Percentiles rank a stretch among this genome's conserved stretches.
Evolutionary conservation across 2,113 vertebrate species (phyloP).

Genomic region (Nannobrachium achirus): DNA sequence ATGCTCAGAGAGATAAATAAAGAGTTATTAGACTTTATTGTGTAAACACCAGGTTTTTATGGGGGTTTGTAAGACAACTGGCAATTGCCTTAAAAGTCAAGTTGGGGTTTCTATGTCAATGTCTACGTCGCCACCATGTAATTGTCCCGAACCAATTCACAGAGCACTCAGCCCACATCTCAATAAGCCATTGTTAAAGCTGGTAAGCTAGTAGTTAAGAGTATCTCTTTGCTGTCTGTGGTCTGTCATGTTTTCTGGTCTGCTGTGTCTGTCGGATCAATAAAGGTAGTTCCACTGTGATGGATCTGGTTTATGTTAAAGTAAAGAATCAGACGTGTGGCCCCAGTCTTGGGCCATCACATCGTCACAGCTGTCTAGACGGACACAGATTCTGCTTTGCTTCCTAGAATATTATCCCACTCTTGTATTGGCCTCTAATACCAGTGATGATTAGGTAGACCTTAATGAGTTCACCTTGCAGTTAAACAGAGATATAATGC

Average conservation of each 20-base stretch:
- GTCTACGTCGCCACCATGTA: constrained; percentile 48
- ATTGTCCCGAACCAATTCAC: constrained; percentile 46
- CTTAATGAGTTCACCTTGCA: not conserved
- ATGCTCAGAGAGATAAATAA: constrained; percentile 61
- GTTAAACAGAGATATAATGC: not conserved
- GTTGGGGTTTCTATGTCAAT: constrained; percentile 63
- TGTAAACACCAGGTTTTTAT: constrained; percentile 58
- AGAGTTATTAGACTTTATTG: constrained; percentile 61
- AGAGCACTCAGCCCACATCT: constrained; percentile 33
- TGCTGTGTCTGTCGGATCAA: constrained; percentile 70
- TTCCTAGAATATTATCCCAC: not conserved
- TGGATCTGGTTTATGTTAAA: constrained; percentile 66
- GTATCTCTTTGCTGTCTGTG: constrained; percentile 48
- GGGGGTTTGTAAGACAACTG: constrained; percentile 41
- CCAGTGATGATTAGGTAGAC: not conserved
- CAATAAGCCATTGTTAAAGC: constrained; percentile 49
- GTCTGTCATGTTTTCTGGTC: constrained; percentile 42
- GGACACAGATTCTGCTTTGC: constrained; percentile 15
- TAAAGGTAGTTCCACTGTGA: constrained; percentile 39
- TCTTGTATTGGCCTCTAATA: not conserved
- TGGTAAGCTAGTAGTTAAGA: constrained; percentile 60
- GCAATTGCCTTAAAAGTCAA: constrained; percentile 59
- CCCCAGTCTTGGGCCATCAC: constrained; percentile 42
- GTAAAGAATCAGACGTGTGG: constrained; percentile 62
- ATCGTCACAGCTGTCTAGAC: constrained; percentile 61